Base-by-base conservation (phyloP, 1,140 invertebrate species). In the Pogonus chalceus region DNA sequence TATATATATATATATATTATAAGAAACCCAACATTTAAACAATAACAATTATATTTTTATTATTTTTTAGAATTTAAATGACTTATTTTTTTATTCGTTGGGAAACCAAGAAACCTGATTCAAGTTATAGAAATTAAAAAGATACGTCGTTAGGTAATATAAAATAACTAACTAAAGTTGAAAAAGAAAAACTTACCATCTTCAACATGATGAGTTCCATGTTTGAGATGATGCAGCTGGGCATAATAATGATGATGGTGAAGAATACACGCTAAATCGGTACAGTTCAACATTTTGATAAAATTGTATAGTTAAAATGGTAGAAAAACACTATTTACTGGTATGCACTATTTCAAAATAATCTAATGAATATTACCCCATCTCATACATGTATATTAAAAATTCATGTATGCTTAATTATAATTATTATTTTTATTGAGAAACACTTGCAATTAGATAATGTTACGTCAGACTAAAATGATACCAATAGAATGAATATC, bases 241-340 rank as follows among this genome's bases (percentile, higher is more conserved):
- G 79, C 80, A 66, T 84, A 83, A 64, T 84, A 83, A 62, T 85
- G 82, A 64, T 84, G 81, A 68, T 84, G 81, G 72, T 85, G 83
- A 65, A 85, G 71, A 65, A 84, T 82, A 74, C 83, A 86, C 73
- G 83, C 82, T 68, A 84, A 74, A 75, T 84, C 82, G 31, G 82
- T 84, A 69, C 83, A 86, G 70, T 86, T 86, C 68, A 86, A 75
- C 83, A 86, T 86, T 56, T 67, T 72, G 21, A 51, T 14, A 31
- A 31, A 14, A 31, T 14, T 31, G 26, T 4, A 31, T 31, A 14
- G 7, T 14, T 4, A 31, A 14, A 31, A 4, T 31, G 26, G 26
- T 4, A 31, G 4, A 14, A 7, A 14, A 7, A 4, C 26, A 31
- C 26, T 31, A 14, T 31, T 31, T 31, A 14, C n/a, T n/a, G n/a